phyloP scores from a whole-genome alignment of 2,797 vertebrate species.

The Scomberomorus guttatus region DNA sequence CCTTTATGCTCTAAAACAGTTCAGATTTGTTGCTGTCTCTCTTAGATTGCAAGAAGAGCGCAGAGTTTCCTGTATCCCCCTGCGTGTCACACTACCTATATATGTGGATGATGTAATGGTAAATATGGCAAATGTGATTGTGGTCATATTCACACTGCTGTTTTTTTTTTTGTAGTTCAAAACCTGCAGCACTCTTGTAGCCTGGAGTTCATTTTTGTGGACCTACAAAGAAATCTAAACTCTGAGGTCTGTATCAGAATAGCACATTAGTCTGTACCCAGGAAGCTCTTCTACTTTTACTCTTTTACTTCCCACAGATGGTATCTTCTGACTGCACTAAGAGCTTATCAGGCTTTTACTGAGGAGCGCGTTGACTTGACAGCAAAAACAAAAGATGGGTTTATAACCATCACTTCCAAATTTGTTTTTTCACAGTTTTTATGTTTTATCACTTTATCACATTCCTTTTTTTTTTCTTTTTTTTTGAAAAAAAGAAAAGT shows the following conservation, averaged over 20 bases:
- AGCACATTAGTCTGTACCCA: slow-evolving; percentile 13
- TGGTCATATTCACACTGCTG: slow-evolving; percentile 33
- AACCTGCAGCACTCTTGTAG: slow-evolving; percentile 45
- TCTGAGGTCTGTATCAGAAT: slow-evolving; percentile 12
- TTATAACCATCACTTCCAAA: slow-evolving; percentile 15
- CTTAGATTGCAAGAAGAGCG: slow-evolving; percentile 7
- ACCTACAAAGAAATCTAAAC: slow-evolving; percentile 22
- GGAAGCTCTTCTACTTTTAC: slow-evolving; percentile 13
- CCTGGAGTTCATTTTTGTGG: slow-evolving; percentile 37
- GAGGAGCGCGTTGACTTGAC: neutral
- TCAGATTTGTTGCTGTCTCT: slow-evolving; percentile 24
- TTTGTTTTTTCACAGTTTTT: slow-evolving; percentile 8
- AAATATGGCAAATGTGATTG: slow-evolving; percentile 45
- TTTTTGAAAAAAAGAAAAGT: slow-evolving; percentile 11
- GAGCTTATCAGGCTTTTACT: slow-evolving; percentile 15
- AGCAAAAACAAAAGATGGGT: neutral
- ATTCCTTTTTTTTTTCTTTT: too few relatives aligned
- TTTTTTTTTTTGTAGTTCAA: slow-evolving; percentile 19
- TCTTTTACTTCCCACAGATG: slow-evolving; percentile 3
- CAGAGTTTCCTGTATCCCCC: slow-evolving; percentile 13
- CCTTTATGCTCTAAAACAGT: slow-evolving; percentile 42
- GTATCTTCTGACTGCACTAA: neutral
- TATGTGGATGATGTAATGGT: slow-evolving; percentile 50
- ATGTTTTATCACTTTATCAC: neutral
- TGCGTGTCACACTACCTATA: slow-evolving; percentile 43